Evolutionary conservation across 2,888 invertebrate genomes (phyloP).

Genomic region (Phyto melanocephala): DNA sequence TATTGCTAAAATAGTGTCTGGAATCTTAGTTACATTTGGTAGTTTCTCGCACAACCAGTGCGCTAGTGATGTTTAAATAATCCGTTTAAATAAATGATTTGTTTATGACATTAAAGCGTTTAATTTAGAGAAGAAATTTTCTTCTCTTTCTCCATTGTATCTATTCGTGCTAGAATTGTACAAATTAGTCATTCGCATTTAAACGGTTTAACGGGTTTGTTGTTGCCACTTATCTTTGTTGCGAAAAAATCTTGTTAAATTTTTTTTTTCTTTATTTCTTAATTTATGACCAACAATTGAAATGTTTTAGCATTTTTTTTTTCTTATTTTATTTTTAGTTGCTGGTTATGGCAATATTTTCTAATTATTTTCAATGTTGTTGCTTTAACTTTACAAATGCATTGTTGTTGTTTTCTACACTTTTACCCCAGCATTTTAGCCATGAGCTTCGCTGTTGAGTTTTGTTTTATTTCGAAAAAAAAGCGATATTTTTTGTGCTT

Average conservation of each 20-base stretch:
- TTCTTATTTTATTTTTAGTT: constrained; percentile 4
- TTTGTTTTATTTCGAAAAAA: constrained; percentile 18
- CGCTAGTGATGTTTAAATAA: constrained; percentile 37
- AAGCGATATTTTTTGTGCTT: neutral
- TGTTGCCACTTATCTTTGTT: constrained; percentile 23
- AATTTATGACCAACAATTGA: constrained; percentile 42
- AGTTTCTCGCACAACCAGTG: neutral
- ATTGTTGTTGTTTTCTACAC: neutral
- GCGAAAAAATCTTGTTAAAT: constrained; percentile 38
- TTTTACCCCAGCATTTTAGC: constrained; percentile 14
- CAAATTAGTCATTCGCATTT: constrained; percentile 47
- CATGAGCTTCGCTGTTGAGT: constrained; percentile 46
- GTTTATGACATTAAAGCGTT: constrained; percentile 52
- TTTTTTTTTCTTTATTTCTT: constrained; percentile 5
- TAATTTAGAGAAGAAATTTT: constrained; percentile 16
- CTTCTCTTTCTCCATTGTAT: neutral
- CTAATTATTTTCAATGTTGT: constrained; percentile 58
- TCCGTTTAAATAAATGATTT: constrained; percentile 51
- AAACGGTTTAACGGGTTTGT: constrained; percentile 53
- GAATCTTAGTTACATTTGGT: neutral
- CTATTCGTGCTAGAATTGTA: constrained; percentile 15
- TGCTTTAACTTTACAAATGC: constrained; percentile 24
- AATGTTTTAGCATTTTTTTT: constrained; percentile 27
- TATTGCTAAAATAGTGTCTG: constrained; percentile 2
- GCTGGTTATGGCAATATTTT: constrained; percentile 40